phyloP scores from a whole-genome alignment of 2,888 invertebrate genomes.

The Scaptomyza reducta region DNA sequence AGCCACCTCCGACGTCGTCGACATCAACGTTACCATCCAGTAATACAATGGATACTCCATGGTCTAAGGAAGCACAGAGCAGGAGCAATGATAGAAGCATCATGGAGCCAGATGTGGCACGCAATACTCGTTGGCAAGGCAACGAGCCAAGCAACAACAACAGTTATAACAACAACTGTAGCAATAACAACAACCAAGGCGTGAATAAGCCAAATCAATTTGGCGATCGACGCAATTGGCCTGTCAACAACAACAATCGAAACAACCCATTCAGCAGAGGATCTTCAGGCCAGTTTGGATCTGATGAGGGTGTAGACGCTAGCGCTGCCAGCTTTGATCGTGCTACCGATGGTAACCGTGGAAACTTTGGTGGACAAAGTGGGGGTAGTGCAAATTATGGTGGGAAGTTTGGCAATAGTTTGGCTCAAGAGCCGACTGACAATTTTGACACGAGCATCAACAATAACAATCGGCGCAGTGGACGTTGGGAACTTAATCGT shows the following conservation, averaged over 20 bases:
- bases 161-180: constrained; percentile 15
- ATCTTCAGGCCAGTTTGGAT: constrained; percentile 1
- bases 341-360: constrained; percentile 9
- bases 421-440: constrained; percentile 16
- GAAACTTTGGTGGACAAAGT: constrained; percentile 24
- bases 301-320: constrained; percentile 10
- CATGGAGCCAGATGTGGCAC: constrained; percentile 36
- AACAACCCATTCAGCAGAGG: constrained; percentile 33
- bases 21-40: background rate
- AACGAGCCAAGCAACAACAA: constrained; percentile 22
- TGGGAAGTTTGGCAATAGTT: constrained; percentile 23
- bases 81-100: constrained; percentile 19
- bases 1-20: constrained; percentile 2
- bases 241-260: constrained; percentile 29
- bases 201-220: constrained; percentile 24
- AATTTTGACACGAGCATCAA: constrained; percentile 23
- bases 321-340: constrained; percentile 18
- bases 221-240: constrained; percentile 35
- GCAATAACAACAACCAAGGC: constrained; percentile 5
- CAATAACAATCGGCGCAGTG: constrained; percentile 17
- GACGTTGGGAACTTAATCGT: constrained; percentile 41
- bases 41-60: constrained; percentile 17
- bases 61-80: constrained; percentile 17
- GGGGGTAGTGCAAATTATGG: constrained; percentile 10
- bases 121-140: constrained; percentile 33